Evolutionary conservation across 2,888 invertebrate genomes (phyloP).

Genomic region (Cephus pygmeus): DNA sequence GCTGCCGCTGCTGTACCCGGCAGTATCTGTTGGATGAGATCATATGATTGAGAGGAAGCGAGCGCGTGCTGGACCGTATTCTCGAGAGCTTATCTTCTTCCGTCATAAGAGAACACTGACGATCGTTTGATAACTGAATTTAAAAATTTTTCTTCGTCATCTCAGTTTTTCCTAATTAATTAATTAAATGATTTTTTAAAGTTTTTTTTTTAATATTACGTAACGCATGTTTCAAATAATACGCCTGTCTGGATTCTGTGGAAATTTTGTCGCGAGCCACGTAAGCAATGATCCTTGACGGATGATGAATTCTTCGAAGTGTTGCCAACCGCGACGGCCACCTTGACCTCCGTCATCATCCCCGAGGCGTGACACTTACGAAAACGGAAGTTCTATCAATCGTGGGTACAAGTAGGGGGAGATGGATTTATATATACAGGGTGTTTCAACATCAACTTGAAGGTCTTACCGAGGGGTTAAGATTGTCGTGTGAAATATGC

Average conservation of each 20-base stretch:
- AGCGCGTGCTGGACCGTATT: neutral
- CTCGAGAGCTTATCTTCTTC: neutral
- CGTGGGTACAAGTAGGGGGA: neutral
- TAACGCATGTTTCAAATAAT: neutral
- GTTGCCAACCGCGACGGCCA: neutral
- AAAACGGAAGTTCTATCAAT: neutral
- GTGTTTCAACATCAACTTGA: neutral
- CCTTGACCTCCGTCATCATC: neutral
- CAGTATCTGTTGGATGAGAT: neutral
- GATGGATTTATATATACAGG: neutral
- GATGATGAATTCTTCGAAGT: neutral
- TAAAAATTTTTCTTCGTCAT: no score
- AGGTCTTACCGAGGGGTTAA: neutral
- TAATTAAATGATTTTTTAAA: accelerated
- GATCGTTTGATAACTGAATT: neutral
- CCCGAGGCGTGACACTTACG: neutral
- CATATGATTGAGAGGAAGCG: neutral
- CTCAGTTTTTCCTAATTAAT: neutral
- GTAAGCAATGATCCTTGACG: no score
- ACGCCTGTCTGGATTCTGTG: neutral
- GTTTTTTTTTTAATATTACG: neutral
- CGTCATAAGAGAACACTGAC: neutral
- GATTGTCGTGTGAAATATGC: neutral
- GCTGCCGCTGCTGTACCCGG: neutral
- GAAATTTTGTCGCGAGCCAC: no score